Evolutionary conservation across 2,888 invertebrate genomes (phyloP), one percentile per base, ranked within the genome.

Genomic region (Rotaria socialis): DNA sequence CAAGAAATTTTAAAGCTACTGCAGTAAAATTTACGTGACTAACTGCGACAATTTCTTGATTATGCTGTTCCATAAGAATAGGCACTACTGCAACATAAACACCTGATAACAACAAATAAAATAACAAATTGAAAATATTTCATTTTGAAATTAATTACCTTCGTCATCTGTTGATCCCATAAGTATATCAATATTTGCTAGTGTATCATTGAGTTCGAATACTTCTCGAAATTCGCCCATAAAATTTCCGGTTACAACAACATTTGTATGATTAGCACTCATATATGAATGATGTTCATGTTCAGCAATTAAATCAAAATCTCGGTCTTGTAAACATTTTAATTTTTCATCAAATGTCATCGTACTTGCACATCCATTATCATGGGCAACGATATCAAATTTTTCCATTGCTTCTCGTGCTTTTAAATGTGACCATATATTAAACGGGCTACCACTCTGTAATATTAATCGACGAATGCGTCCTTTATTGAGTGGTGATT

Each of bases 211-310:
- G 11, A 4, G 22, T n/a, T 80, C n/a, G 14, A 47, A 47, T 80
- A 47, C 80, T 43, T 80, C 47, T 47, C 16, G 80, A 80, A 47
- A 47, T 43, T 10, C 2, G n/a, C 10, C 47, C 47, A 80, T 47
- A 80, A 47, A 80, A 47, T 43, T 10, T 47, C 47, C 47, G 5
- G 7, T 10, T 19, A n/a, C 10, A n/a, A 80, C 80, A 80, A 80
- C 80, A 80, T 80, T 80, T 80, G 80, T 80, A 47, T 80, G 80
- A 80, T 80, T 80, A n/a, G 80, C 80, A 80, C 80, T 80, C 47
- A n/a, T 80, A 47, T 80, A 80, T 14, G 80, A 80, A 47, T 80
- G n/a, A 80, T 80, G 80, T 47, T 80, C 80, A n/a, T 80, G 43
- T 80, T 80, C 80, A 11, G 24, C 47, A 24, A 80, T n/a, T n/a